Evolutionary conservation across 1,140 invertebrate genomes (phyloP).

Genomic region (Lethrus apterus): DNA sequence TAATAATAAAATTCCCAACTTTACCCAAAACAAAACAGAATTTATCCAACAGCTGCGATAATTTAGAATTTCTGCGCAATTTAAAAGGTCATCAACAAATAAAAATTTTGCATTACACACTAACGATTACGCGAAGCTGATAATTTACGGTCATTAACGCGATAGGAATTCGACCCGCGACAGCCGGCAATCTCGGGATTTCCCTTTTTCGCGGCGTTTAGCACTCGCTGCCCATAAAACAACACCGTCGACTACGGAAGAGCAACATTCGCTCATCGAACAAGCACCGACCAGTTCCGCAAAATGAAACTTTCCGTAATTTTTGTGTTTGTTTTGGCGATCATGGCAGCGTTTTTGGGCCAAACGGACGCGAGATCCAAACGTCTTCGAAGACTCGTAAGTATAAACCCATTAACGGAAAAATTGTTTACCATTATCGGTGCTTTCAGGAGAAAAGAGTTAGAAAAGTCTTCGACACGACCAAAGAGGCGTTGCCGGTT

Average conservation of each 20-base stretch:
- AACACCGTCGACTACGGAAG: background rate
- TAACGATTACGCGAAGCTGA: too few relatives aligned
- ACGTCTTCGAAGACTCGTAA: conserved; percentile 9
- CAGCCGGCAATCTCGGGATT: background rate
- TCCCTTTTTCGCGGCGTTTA: background rate
- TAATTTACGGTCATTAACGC: too few relatives aligned
- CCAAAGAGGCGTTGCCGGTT: conserved; percentile 9
- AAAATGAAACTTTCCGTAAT: conserved; percentile 9
- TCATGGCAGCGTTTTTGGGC: conserved; percentile 2
- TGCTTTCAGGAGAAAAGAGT: conserved; percentile 6
- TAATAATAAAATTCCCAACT: too few relatives aligned
- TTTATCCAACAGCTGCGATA: too few relatives aligned
- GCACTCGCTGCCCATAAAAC: background rate
- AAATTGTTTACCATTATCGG: background rate
- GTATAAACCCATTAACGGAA: background rate
- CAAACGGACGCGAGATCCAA: conserved; percentile 14
- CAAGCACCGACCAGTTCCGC: background rate
- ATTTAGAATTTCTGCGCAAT: too few relatives aligned
- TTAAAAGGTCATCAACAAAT: too few relatives aligned
- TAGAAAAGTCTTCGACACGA: conserved; percentile 6
- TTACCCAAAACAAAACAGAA: too few relatives aligned
- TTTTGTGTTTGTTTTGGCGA: conserved; percentile 10
- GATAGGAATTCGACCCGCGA: background rate
- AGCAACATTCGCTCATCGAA: background rate
- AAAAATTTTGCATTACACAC: too few relatives aligned